Evolutionary conservation across 2,113 vertebrate genomes (phyloP).

Genomic region (Vireo altiloquus): DNA sequence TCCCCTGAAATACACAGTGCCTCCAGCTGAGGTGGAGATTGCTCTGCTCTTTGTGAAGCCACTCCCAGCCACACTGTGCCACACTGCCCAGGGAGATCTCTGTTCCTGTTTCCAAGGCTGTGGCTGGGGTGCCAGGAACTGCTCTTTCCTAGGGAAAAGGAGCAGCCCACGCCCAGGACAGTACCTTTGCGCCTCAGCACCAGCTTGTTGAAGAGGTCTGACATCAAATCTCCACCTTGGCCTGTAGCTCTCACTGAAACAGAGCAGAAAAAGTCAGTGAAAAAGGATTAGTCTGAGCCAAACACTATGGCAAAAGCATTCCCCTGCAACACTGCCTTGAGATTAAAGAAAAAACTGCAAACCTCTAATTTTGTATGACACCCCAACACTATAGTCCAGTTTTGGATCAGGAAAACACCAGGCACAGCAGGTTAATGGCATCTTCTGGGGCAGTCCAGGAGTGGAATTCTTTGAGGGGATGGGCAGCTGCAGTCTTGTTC

Average conservation of each 20-base stretch:
- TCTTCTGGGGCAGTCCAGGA: background rate
- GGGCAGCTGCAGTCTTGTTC: background rate
- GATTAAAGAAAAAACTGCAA: background rate
- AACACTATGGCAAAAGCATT: background rate
- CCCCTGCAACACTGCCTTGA: background rate
- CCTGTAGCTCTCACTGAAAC: conserved; percentile 76
- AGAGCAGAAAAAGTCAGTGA: conserved; percentile 2
- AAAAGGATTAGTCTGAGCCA: background rate
- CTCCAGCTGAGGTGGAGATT: background rate
- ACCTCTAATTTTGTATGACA: background rate
- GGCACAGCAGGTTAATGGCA: background rate
- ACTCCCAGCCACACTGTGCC: background rate
- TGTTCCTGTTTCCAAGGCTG: background rate
- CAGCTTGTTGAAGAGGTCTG: conserved; percentile 96
- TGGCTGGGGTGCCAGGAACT: background rate
- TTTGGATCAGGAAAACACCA: background rate
- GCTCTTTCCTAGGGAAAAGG: background rate
- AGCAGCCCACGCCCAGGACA: background rate
- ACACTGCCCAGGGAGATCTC: background rate
- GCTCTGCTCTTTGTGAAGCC: background rate
- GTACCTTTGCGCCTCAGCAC: conserved; percentile 93
- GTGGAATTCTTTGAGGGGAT: background rate
- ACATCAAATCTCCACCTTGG: conserved; percentile 92
- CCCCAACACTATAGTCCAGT: background rate
- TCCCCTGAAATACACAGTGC: background rate